Percentiles rank a stretch among this genome's conserved stretches.
phyloP scores from a whole-genome alignment of 2,888 invertebrate genomes.

The Ptilodon capucinus region DNA sequence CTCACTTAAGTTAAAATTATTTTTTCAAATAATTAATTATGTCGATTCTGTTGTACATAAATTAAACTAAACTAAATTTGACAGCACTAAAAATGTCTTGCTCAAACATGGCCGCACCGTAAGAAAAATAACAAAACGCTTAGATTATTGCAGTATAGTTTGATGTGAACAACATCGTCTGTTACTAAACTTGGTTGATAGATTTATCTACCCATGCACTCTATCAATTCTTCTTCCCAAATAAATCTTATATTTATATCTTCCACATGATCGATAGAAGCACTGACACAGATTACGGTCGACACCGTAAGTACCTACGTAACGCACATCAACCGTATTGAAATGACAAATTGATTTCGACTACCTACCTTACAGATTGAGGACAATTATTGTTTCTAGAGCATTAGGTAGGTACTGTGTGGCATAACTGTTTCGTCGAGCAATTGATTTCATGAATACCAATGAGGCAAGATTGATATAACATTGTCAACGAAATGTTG shows the following conservation, averaged over 20 bases:
- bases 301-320: conserved; percentile 18
- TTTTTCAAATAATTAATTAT: too few species aligned
- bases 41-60: too few species aligned
- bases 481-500: background rate
- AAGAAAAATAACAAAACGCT: too few species aligned
- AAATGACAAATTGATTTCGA: background rate
- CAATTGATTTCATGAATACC: conserved; percentile 35
- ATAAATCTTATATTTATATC: background rate
- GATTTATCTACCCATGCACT: too few species aligned
- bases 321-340: background rate
- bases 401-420: conserved; percentile 15
- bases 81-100: too few species aligned
- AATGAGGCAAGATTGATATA: conserved; percentile 34
- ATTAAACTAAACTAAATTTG: too few species aligned
- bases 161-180: too few species aligned
- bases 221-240: too few species aligned
- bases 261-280: background rate
- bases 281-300: conserved; percentile 28
- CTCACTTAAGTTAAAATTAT: too few species aligned
- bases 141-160: too few species aligned
- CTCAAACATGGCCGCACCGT: too few species aligned
- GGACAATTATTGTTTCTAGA: conserved; percentile 36
- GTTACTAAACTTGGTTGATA: too few species aligned
- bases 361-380: conserved; percentile 19
- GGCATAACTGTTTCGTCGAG: conserved; percentile 28